Conservation (phyloP, 2,888 invertebrate genomes). For the Morpho achilles region DNA sequence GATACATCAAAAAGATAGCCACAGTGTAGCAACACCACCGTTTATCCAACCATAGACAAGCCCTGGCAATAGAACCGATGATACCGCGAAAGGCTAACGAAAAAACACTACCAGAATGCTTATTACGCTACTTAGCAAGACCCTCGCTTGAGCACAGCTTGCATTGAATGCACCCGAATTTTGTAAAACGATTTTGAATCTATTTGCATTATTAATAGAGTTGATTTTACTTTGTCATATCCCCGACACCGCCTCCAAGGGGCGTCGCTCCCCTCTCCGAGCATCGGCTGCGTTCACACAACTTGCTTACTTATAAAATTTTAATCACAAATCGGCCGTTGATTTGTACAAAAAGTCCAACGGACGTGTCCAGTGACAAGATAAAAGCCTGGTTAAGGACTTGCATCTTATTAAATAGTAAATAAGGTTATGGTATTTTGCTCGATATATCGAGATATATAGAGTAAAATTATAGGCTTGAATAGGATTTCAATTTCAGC, state of each 20-base stretch:
- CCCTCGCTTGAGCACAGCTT: constrained; percentile 57
- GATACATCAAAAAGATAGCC: too few species aligned
- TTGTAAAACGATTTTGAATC: constrained; percentile 26
- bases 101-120: constrained; percentile 59
- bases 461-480: constrained; percentile 7
- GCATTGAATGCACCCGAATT: constrained; percentile 57
- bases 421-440: constrained; percentile 10
- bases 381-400: constrained; percentile 35
- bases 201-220: constrained; percentile 31
- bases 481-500: constrained; percentile 6
- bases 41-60: constrained; percentile 18
- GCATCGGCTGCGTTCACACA: constrained; percentile 45
- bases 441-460: not conserved
- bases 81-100: constrained; percentile 40
- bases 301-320: constrained; percentile 68
- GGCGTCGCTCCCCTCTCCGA: constrained; percentile 68
- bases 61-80: constrained; percentile 22
- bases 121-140: constrained; percentile 61
- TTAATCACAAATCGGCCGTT: constrained; percentile 68
- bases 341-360: constrained; percentile 66
- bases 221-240: constrained; percentile 32
- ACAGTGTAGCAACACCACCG: constrained; percentile 7
- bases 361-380: constrained; percentile 49
- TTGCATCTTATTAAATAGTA: constrained; percentile 19
- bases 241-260: constrained; percentile 67